Base-by-base conservation (phyloP, 2,113 vertebrate species). In the Chaetorhynchus papuensis region DNA sequence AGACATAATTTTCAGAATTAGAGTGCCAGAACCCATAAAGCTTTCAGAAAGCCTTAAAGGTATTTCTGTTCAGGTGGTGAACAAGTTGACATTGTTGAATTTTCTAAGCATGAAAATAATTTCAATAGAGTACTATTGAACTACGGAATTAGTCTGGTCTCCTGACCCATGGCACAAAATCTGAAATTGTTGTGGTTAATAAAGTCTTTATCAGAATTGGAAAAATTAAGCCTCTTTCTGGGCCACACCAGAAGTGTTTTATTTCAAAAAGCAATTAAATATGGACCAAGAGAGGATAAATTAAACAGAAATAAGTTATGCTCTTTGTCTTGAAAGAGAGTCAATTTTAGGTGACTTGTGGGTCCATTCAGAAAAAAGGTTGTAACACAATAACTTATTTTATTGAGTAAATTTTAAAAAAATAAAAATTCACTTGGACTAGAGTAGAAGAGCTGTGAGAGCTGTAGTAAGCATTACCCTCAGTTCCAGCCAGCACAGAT, bases 41-140 rank as follows among this genome's bases (percentile, higher is more conserved):
- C 88, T 83, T 92, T 95, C 72, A 49, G 66, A 95, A 96, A 94
- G 76, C 85, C 66, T 96, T 87, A 59, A 13, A 94, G 93, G 72
- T 93, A 83, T 95, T 95, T 93, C 57, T 96, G 59, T 82, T 93
- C 64, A 88, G 95, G 87, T 88, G 41, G 65, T 66, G 75, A 95
- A 95, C 78, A 89, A 80, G 57, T 96, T 96, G 91, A 89, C 69
- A 69, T 68, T 94, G 88, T 86, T 92, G 56, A 81, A 86, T 89
- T 85, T 85, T 84, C 59, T 72, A 64, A 95, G 87, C 63, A 71
- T 76, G 74, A 91, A 83, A 78, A 59, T 87, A 77, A 66, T 76
- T 85, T 92, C 61, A 95, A 41, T 65, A 56, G 74, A 85, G 54
- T 65, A 54, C 74, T 95, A 24, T 57, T 87, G 49, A 94, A 59